These are phyloP conservation scores for Bagarius yarrelli DNA, from an alignment of 2,113 vertebrate genomes.

Conservation along the genomic window DNA sequence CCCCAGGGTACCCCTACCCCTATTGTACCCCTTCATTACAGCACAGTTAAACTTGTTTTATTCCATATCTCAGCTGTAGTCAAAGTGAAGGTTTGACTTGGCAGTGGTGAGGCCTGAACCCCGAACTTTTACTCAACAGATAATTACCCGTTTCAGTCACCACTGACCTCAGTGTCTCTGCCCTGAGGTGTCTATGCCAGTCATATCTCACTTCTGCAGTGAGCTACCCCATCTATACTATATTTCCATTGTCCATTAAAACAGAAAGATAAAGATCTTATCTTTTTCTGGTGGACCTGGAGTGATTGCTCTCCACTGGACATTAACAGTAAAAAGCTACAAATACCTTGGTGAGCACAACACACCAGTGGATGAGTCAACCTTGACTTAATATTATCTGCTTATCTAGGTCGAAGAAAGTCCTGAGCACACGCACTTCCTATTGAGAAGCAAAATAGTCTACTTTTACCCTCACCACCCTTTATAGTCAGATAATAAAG, in stretches of 20 bases:
- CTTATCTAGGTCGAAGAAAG: not conserved
- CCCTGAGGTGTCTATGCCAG: not conserved
- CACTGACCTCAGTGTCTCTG: too few relatives aligned
- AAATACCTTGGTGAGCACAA: not conserved
- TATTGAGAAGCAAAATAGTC: not conserved
- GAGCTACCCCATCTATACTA: not conserved
- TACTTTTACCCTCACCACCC: not conserved
- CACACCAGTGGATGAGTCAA: not conserved
- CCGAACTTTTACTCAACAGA: too few relatives aligned
- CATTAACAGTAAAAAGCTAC: not conserved
- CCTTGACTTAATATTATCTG: not conserved
- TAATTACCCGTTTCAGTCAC: too few relatives aligned
- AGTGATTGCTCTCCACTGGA: not conserved
- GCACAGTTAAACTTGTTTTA: too few relatives aligned
- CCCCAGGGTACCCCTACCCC: too few relatives aligned
- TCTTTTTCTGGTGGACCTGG: not conserved
- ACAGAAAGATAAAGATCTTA: not conserved
- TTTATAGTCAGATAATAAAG: not conserved
- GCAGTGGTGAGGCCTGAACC: too few relatives aligned
- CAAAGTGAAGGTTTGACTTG: too few relatives aligned
- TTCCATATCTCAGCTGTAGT: too few relatives aligned
- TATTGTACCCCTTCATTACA: too few relatives aligned
- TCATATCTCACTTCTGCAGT: not conserved
- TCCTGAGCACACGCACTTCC: not conserved
- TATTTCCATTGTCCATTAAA: not conserved